These are phyloP conservation scores for Lerista edwardsae DNA, from an alignment of 2,797 vertebrate genomes.

Conservation along the genomic window DNA sequence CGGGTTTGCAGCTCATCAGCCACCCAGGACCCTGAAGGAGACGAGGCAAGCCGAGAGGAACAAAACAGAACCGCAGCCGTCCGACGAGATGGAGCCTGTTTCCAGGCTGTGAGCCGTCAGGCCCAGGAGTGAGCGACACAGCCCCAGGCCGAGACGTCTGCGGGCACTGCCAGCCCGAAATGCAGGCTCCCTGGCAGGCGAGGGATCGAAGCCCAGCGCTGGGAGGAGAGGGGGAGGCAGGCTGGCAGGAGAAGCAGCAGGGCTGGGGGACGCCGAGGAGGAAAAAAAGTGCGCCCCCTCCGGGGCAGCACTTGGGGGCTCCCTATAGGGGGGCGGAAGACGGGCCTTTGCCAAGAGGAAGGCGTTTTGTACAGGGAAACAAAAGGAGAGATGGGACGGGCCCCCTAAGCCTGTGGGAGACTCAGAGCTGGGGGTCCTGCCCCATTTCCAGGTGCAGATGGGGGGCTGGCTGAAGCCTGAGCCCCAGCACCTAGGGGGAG, in stretches of 20 bases:
- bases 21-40: conserved; percentile 7
- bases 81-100: conserved; percentile 69
- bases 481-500: not conserved
- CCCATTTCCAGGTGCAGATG: not conserved
- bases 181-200: not conserved
- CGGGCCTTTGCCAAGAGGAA: not conserved
- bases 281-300: not conserved
- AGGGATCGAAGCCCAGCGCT: not conserved
- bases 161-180: conserved; percentile 32
- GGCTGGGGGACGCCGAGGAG: not conserved
- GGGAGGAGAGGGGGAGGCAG: not conserved
- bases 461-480: not conserved
- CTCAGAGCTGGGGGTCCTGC: not conserved
- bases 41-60: not conserved
- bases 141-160: too few relatives aligned
- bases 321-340: not conserved
- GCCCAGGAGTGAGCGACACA: conserved; percentile 23
- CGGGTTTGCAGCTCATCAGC: not conserved
- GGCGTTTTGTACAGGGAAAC: not conserved
- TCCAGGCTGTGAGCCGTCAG: conserved; percentile 45
- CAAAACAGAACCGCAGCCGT: not conserved
- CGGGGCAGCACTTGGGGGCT: too few relatives aligned
- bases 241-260: not conserved
- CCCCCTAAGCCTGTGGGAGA: not conserved
- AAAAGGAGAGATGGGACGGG: too few relatives aligned